Evolutionary conservation across 2,113 vertebrate species (phyloP), one percentile per base, ranked within the genome.

Genomic region (Engystomops pustulosus): DNA sequence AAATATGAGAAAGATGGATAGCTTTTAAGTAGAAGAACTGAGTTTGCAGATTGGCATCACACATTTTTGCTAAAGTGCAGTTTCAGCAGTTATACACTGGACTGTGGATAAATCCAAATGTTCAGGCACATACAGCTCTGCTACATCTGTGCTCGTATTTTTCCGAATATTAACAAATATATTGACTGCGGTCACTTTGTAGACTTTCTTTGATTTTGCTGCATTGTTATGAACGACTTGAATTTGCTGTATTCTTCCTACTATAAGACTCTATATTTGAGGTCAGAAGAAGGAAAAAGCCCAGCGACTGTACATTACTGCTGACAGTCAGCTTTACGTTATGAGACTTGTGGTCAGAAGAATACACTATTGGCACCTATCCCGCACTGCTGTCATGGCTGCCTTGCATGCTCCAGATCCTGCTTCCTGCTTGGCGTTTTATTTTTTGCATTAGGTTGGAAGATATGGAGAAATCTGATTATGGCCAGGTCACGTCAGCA

Each of bases 121-220:
- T 51, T 2, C 15, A 41, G 47, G 0, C 2, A 58, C 53, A 25
- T 27, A 4, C 23, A 12, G 1, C 12, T 8, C 58, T 62, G 58
- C 62, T 67, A 8, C 62, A 62, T 15, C 23, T 49, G 47, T 3
- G 25, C n/a, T 27, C 5, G 30, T 67, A 12, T 36, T 36, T 3
- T 20, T 7, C 30, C 7, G 30, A 2, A 8, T 15, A 34, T 27
- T 67, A 67, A 49, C 32, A 38, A 2, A 58, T 20, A 36, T 27
- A 45, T 84, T 30, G 60, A 55, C 82, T 84, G n/a, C 82, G 78
- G 82, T 84, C 82, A 84, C 74, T 84, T 51, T 41, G n/a, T 25
- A 45, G 8, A 47, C 6, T 6, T 67, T 18, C 20, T 47, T 0
- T 45, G 32, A 14, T 9, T 49, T 47, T 15, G 14, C 11, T 27